Evolutionary conservation across 2,113 vertebrate species (phyloP).

Genomic region (Oncorhynchus clarkii): DNA sequence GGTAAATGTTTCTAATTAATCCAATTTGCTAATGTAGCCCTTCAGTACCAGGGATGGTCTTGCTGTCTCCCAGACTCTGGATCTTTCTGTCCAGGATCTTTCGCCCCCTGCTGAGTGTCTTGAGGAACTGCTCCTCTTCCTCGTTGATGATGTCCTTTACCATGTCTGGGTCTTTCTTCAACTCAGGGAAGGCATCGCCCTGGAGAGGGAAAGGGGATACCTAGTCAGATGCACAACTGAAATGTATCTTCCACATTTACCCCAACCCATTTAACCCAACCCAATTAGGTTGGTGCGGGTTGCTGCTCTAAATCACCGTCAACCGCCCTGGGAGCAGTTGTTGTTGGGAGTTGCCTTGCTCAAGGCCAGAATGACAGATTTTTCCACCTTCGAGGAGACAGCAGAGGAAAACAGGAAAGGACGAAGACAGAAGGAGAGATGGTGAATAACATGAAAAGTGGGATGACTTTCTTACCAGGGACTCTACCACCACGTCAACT

Average conservation of each 20-base stretch:
- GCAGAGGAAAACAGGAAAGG: not conserved
- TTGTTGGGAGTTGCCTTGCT: too few relatives aligned
- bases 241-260: too few relatives aligned
- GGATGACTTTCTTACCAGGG: constrained; percentile 78
- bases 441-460: not conserved
- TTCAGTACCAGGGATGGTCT: constrained; percentile 85
- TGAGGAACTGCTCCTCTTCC: constrained; percentile 94
- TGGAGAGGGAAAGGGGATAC: constrained; percentile 43
- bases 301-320: too few relatives aligned
- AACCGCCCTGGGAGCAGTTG: too few relatives aligned
- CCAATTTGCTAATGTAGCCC: too few relatives aligned
- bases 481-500: constrained; percentile 92
- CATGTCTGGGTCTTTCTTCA: constrained; percentile 95
- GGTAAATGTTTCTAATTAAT: too few relatives aligned
- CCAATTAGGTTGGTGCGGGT: too few relatives aligned
- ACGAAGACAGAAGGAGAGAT: not conserved
- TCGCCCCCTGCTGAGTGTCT: constrained; percentile 95
- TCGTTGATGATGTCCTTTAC: constrained; percentile 98
- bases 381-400: not conserved
- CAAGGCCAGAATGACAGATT: too few relatives aligned
- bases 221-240: too few relatives aligned
- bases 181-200: constrained; percentile 94
- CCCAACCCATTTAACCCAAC: too few relatives aligned
- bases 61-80: constrained; percentile 85
- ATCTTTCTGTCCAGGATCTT: constrained; percentile 96